Evolutionary conservation across 2,797 vertebrate genomes (phyloP).

Genomic region (Alauda arvensis): DNA sequence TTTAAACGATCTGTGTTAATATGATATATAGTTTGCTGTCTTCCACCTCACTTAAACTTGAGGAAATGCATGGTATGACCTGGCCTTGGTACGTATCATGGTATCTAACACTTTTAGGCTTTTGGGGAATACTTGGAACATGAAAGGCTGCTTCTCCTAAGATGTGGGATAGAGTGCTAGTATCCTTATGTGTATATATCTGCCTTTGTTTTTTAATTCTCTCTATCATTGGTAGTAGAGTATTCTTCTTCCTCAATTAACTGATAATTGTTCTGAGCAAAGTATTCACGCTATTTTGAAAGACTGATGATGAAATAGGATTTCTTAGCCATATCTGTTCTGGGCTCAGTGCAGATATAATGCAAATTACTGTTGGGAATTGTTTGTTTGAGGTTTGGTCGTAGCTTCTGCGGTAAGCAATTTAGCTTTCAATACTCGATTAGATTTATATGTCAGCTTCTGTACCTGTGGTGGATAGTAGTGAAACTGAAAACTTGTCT

Average conservation of each 20-base stretch:
- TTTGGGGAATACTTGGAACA: not conserved
- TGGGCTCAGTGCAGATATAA: not conserved
- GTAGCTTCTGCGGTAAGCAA: not conserved
- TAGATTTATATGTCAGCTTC: not conserved
- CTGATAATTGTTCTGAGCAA: not conserved
- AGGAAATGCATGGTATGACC: not conserved
- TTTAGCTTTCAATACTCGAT: not conserved
- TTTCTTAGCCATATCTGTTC: not conserved
- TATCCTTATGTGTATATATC: not conserved
- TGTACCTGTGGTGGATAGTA: not conserved
- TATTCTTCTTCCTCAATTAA: not conserved
- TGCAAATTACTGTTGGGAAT: fast-evolving
- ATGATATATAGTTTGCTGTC: not conserved
- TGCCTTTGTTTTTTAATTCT: not conserved
- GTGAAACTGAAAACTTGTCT: not conserved
- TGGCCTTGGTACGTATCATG: fast-evolving
- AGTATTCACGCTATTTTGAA: not conserved
- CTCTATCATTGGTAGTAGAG: not conserved
- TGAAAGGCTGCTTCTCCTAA: not conserved
- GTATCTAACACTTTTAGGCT: not conserved
- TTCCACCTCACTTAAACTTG: not conserved
- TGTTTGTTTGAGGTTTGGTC: not conserved
- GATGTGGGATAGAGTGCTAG: not conserved
- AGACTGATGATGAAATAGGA: not conserved
- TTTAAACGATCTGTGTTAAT: not conserved